Evolutionary conservation across 2,113 vertebrate genomes (phyloP).

Genomic region (Vidua chalybeata): DNA sequence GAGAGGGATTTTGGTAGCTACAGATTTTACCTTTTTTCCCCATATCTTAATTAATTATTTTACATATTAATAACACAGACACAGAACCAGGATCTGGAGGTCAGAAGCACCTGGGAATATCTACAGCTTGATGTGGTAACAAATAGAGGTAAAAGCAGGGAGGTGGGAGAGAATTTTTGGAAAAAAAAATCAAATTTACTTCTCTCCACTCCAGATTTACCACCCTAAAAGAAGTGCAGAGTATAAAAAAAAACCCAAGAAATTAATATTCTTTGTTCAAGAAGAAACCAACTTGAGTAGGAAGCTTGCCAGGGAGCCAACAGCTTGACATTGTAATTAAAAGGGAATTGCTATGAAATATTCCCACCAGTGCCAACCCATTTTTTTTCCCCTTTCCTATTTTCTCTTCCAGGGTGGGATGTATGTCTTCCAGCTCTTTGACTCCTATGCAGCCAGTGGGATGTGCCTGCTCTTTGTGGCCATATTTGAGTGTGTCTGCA

Average conservation of each 20-base stretch:
- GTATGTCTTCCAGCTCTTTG: slow-evolving; percentile 98
- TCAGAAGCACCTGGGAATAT: background rate
- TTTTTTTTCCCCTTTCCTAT: background rate
- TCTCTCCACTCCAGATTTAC: background rate
- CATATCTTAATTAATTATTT: background rate
- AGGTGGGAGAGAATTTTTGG: background rate
- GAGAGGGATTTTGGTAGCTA: background rate
- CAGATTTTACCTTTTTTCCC: background rate
- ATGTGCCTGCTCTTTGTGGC: slow-evolving; percentile 99
- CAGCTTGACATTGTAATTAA: background rate
- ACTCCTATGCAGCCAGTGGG: slow-evolving; percentile 94
- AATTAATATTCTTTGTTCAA: background rate
- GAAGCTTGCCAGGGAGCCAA: background rate
- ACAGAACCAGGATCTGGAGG: background rate
- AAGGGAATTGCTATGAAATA: background rate
- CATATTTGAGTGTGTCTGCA: slow-evolving; percentile 96
- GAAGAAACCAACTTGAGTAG: background rate
- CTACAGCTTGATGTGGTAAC: background rate
- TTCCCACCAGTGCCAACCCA: background rate
- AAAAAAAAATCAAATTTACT: background rate
- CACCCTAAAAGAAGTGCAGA: background rate
- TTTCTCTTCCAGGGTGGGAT: slow-evolving; percentile 87
- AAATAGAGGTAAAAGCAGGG: background rate
- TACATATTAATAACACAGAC: background rate
- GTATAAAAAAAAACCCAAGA: background rate